Conservation (phyloP, 2,113 vertebrate genomes). For the Onychorhynchus coronatus region DNA sequence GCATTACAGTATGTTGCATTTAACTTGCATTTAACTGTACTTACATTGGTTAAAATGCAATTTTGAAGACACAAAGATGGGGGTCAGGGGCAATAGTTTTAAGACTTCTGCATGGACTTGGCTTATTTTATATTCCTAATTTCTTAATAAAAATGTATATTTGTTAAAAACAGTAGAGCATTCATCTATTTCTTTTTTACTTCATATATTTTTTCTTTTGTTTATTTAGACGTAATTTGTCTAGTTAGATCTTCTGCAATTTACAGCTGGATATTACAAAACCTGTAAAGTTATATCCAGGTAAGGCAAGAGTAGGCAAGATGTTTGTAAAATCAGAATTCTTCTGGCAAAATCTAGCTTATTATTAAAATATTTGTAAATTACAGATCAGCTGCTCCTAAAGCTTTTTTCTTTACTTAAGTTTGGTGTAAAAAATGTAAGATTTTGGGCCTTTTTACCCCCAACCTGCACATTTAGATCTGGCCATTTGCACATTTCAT, state of each 20-base stretch:
- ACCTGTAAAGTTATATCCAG: neutral
- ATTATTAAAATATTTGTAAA: neutral
- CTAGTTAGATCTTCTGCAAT: neutral
- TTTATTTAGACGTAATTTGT: neutral
- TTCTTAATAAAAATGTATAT: slow-evolving; percentile 43
- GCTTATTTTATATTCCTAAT: slow-evolving; percentile 13
- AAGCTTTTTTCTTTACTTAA: neutral
- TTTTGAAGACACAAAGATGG: neutral
- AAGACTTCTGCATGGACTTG: neutral
- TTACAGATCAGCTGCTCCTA: neutral
- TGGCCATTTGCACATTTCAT: neutral
- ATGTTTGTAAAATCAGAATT: neutral
- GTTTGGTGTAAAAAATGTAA: neutral
- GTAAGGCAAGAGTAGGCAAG: neutral
- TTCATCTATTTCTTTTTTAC: neutral
- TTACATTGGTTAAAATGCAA: neutral
- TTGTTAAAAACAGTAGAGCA: neutral
- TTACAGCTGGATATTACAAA: neutral
- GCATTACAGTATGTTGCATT: no score
- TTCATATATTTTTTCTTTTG: neutral
- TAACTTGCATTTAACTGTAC: no score
- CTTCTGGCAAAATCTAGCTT: neutral
- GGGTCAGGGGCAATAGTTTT: neutral
- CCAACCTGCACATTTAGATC: neutral
- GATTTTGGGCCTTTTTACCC: neutral